Percentiles rank a stretch among this genome's conserved stretches.
Evolutionary conservation across 2,113 vertebrate genomes (phyloP).

Genomic region (Mesembrinibis cayennensis): DNA sequence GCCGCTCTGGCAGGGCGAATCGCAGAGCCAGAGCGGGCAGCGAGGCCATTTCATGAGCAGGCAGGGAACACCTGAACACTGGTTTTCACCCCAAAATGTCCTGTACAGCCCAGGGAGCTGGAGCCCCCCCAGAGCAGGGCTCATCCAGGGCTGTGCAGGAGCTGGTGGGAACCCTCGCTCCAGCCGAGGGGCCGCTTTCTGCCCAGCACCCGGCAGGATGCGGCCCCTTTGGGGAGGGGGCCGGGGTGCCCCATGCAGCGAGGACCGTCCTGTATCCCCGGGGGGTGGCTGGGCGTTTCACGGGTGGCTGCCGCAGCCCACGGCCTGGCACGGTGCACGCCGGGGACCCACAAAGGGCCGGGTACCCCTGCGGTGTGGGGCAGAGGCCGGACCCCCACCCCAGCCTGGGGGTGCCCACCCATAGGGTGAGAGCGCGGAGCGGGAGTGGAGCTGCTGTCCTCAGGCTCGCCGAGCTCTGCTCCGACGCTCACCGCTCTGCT

Average conservation of each 20-base stretch:
- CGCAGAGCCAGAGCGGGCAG: accelerated
- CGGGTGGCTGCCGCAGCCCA: background rate
- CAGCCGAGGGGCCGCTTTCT: background rate
- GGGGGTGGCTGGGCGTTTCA: background rate
- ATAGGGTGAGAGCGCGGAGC: accelerated
- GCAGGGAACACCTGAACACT: background rate
- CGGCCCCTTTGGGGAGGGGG: background rate
- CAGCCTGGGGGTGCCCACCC: background rate
- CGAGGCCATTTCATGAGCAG: background rate
- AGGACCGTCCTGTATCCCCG: no score
- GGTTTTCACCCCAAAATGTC: background rate
- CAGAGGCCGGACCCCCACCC: background rate
- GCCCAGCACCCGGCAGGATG: accelerated
- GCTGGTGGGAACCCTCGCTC: background rate
- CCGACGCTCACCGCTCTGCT: background rate
- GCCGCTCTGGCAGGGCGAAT: background rate
- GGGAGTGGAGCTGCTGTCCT: background rate
- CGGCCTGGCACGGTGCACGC: accelerated
- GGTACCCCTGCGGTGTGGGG: accelerated
- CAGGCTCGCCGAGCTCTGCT: background rate
- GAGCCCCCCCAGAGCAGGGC: background rate
- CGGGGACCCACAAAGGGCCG: background rate
- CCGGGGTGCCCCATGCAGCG: accelerated
- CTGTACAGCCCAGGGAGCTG: background rate
- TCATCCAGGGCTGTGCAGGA: background rate